phyloP scores from a whole-genome alignment of 2,888 invertebrate species.

The Plusia festucae region DNA sequence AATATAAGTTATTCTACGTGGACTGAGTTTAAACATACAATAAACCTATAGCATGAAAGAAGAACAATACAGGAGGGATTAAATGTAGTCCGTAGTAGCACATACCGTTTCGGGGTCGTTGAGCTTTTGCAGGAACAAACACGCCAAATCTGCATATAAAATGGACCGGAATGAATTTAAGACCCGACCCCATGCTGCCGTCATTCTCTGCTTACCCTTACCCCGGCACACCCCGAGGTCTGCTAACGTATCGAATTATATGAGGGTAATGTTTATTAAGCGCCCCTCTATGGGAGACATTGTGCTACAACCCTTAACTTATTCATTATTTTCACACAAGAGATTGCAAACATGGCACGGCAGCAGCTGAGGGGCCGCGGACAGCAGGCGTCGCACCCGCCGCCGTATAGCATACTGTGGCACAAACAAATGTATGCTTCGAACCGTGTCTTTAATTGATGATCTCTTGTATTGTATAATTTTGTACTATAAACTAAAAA shows the following conservation, averaged over 20 bases:
- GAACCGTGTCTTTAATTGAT: too few relatives aligned
- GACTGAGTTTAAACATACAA: too few relatives aligned
- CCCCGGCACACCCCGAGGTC: not conserved
- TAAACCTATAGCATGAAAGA: too few relatives aligned
- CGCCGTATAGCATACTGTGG: constrained; percentile 9
- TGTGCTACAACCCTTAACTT: constrained; percentile 53
- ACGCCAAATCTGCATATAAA: constrained; percentile 58
- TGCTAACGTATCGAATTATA: constrained; percentile 51
- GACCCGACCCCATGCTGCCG: constrained; percentile 5
- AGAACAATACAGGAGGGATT: not conserved
- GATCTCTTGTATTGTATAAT: not conserved
- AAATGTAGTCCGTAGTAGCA: not conserved
- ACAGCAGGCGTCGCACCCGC: not conserved
- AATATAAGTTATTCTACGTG: not conserved
- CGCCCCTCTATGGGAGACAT: constrained; percentile 36
- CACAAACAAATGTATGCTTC: too few relatives aligned
- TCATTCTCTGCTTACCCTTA: not conserved
- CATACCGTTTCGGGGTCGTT: constrained; percentile 29
- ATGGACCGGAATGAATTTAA: constrained; percentile 46
- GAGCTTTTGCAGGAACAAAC: constrained; percentile 38
- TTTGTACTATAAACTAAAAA: not conserved
- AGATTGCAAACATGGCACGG: constrained; percentile 31
- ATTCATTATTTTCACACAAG: constrained; percentile 63
- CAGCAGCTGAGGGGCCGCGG: not conserved
- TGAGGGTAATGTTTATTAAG: constrained; percentile 61